These are phyloP conservation scores for Melitaea cinxia DNA, from an alignment of 1,140 invertebrate species.

Conservation along the genomic window DNA sequence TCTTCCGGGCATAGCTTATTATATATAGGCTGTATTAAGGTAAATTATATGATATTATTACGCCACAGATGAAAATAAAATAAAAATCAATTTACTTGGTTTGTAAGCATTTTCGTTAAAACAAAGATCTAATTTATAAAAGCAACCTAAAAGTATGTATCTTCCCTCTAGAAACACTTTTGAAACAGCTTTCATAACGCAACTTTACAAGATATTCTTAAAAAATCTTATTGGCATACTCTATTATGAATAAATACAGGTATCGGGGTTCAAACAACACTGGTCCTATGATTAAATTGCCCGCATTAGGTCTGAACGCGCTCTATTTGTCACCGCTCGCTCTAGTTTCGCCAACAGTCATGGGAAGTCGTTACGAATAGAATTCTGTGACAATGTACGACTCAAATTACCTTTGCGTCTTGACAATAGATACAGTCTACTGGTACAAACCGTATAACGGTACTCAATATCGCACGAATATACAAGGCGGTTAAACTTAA, in stretches of 20 bases:
- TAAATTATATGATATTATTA: not conserved
- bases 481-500: not conserved
- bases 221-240: no score
- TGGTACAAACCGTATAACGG: conserved; percentile 17
- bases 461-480: conserved; percentile 16
- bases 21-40: not conserved
- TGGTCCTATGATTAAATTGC: conserved; percentile 59
- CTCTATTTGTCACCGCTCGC: conserved; percentile 63
- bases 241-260: not conserved
- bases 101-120: no score
- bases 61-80: no score
- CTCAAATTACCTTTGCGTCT: conserved; percentile 51
- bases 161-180: no score
- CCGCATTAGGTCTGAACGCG: conserved; percentile 51
- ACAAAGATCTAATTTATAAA: no score
- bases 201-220: no score
- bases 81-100: no score
- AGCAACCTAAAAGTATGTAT: no score
- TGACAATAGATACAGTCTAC: conserved; percentile 18
- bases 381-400: conserved; percentile 56
- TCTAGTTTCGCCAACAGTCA: conserved; percentile 63
- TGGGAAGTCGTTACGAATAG: conserved; percentile 63
- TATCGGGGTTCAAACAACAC: conserved; percentile 10
- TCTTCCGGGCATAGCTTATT: not conserved
- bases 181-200: no score